Evolutionary conservation across 1,140 invertebrate genomes (phyloP), one percentile per base, ranked within the genome.

Genomic region (Antheraea pernyi): DNA sequence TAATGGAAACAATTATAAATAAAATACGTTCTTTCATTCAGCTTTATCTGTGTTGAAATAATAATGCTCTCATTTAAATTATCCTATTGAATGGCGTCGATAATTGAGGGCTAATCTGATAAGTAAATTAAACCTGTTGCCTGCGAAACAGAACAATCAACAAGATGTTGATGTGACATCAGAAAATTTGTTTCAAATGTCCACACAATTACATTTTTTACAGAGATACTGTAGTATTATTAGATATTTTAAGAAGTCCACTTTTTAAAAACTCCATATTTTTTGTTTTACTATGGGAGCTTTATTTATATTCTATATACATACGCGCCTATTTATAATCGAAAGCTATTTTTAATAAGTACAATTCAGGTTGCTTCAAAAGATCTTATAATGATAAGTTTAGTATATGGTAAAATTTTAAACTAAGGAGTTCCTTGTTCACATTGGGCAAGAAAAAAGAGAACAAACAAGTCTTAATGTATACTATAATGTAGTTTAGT

Each of bases 311-410:
- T 60, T 61, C 30, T 61, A 61, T 61, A 36, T 30, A 61, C 11
- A 60, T 60, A 22, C 22, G 30, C 60, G 19, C 19, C 60, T 61
- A 30, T 36, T 61, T 11, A 61, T 61, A 61, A 11, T 61, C 30
- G 60, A 61, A 61, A 61, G 16, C 18, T 70, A 72, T 76, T 79
- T n/a, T 80, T 82, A 77, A 77, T 83, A 86, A 91, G 89, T 89
- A 89, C 86, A 89, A 89, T 83, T 79, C 72, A 71, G 73, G 69
- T 82, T 78, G 75, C 72, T 78, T 77, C 59, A 70, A 74, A 67
- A 85, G 75, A 78, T 83, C 76, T 78, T 82, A 76, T 76, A 70
- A 60, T 30, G 76, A 70, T 86, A 84, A 81, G 78, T 84, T 30
- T 84, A 86, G 82, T 70, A 73, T 74, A 69, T 80, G 78, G 75